These are phyloP conservation scores for Eulithis testata DNA, from an alignment of 2,888 invertebrate genomes.

Conservation along the genomic window DNA sequence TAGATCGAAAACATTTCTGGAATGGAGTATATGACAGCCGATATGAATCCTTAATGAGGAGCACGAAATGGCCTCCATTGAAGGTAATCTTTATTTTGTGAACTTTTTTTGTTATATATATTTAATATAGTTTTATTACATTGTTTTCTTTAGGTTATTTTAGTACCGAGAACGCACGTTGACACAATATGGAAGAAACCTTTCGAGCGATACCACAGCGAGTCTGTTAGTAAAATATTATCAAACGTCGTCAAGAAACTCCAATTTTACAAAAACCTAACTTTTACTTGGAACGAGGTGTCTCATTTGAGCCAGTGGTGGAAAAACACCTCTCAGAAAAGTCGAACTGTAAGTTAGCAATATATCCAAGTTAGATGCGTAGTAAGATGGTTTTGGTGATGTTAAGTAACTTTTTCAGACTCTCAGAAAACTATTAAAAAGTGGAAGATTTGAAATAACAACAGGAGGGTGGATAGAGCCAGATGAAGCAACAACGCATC, in stretches of 20 bases:
- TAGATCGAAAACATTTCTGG: slow-evolving; percentile 64
- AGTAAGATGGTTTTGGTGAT: no score
- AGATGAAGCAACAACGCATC: slow-evolving; percentile 94
- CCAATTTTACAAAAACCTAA: slow-evolving; percentile 69
- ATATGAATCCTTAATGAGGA: slow-evolving; percentile 73
- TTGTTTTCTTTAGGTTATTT: slow-evolving; percentile 59
- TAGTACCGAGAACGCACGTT: slow-evolving; percentile 68
- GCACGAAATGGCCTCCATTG: slow-evolving; percentile 70
- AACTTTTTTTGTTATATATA: background rate
- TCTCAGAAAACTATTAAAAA: slow-evolving; percentile 89
- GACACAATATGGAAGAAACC: slow-evolving; percentile 68
- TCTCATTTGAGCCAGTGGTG: slow-evolving; percentile 77
- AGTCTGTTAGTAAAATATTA: slow-evolving; percentile 64
- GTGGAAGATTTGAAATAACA: slow-evolving; percentile 94
- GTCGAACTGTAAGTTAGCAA: slow-evolving; percentile 57
- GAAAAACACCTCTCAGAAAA: slow-evolving; percentile 63
- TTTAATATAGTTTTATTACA: no score
- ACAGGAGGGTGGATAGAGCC: slow-evolving; percentile 98
- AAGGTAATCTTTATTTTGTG: slow-evolving; percentile 51
- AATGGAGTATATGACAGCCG: slow-evolving; percentile 69
- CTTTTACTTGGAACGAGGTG: slow-evolving; percentile 76
- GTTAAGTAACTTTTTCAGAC: slow-evolving; percentile 65
- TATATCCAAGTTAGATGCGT: no score
- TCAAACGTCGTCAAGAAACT: slow-evolving; percentile 72
- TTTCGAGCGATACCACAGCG: slow-evolving; percentile 66